Conservation (phyloP, 2,797 vertebrate genomes). For the Sternotherus odoratus region DNA sequence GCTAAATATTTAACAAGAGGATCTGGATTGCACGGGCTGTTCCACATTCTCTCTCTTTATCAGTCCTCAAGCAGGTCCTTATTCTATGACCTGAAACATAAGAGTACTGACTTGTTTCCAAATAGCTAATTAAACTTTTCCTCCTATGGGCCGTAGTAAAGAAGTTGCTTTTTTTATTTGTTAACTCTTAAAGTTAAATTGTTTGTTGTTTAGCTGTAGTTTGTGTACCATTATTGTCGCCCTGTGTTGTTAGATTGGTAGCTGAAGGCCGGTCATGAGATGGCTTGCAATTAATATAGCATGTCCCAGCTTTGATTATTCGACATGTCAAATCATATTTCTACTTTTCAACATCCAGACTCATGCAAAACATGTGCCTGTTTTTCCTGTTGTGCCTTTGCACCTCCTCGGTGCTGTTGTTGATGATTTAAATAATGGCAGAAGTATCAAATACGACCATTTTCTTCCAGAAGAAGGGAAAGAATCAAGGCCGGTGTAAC, state of each 20-base stretch:
- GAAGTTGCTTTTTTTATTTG: not conserved
- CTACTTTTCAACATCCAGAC: not conserved
- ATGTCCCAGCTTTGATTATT: not conserved
- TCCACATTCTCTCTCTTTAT: not conserved
- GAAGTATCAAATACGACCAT: fast-evolving
- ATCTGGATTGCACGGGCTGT: not conserved
- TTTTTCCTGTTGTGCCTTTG: not conserved
- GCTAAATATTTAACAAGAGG: not conserved
- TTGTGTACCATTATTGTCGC: not conserved
- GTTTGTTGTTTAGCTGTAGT: not conserved
- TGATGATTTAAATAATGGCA: fast-evolving
- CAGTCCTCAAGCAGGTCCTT: not conserved
- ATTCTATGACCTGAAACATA: not conserved
- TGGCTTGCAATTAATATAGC: fast-evolving
- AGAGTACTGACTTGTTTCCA: not conserved
- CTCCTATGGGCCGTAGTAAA: not conserved
- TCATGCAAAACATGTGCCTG: not conserved
- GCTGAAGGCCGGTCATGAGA: fast-evolving
- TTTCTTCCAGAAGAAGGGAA: fast-evolving
- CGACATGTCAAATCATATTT: not conserved
- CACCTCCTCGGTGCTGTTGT: not conserved
- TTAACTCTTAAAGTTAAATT: not conserved
- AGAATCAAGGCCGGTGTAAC: no score
- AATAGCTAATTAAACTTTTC: not conserved
- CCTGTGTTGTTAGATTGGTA: not conserved